Base-by-base conservation (phyloP, 2,797 vertebrate genomes). In the Phrynocephalus guinanensis region DNA sequence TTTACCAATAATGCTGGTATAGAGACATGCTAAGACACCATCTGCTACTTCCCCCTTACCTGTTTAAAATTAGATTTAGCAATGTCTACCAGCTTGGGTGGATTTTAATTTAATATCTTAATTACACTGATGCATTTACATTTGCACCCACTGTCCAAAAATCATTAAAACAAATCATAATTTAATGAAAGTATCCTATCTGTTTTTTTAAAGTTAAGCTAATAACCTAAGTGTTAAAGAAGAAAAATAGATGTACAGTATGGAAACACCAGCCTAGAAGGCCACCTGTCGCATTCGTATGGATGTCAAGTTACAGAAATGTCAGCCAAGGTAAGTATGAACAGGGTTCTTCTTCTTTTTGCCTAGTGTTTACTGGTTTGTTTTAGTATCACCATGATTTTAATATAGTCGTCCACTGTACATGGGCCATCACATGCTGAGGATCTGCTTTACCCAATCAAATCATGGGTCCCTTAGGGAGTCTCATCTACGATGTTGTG, bases 281-380 rank as follows among this genome's bases (percentile, higher is more conserved):
- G 75, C 28, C 66, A 60, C 11, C 67, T 83, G n/a, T n/a, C 83
- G 66, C 28, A 84, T 73, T 88, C 33, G 48, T 11, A 48, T 79
- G n/a, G 60, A 6, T 50, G 63, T 75, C 26, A 77, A 50, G n/a
- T 75, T 33, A 38, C 22, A 22, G 15, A 66, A 50, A 77, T 24
- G 22, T 60, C 70, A 83, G 16, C 18, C 66, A 78, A 71, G 71
- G 18, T 70, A 56, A 87, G 56, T 9, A 38, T 68, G 80, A 87
- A 82, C 50, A 15, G 22, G 15, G 20, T 48, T 67, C 20, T 87
- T 67, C 56, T 56, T 67, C n/a, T 75, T 82, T 79, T 63, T 50
- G 68, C 66, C 44, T 56, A 77, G 44, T 83, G 24, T 30, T 70
- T 15, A 24, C n/a, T 50, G 67, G 18, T 78, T 50, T 85, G 13